Conservation (phyloP, 2,113 vertebrate genomes). For the Perca schrenkii region DNA sequence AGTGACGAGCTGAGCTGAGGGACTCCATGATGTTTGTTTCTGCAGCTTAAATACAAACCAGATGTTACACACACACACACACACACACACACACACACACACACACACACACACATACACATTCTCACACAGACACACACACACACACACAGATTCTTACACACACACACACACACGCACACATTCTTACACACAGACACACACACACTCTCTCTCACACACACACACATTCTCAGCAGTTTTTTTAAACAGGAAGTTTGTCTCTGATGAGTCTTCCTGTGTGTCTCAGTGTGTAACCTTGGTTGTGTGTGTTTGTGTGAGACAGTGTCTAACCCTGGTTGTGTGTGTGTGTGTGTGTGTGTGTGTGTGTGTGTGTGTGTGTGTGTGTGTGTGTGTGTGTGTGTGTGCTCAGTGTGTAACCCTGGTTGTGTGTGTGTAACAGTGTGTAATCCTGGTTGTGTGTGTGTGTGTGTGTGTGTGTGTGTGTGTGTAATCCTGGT, state of each 20-base stretch:
- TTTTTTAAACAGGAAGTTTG: not conserved
- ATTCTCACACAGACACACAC: not conserved
- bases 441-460: too few species aligned
- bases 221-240: too few species aligned
- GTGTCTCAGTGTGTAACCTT: conserved; percentile 75
- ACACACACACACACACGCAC: not conserved
- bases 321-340: too few species aligned
- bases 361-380: not conserved
- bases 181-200: too few species aligned
- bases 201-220: not conserved
- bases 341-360: too few species aligned
- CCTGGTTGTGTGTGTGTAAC: too few species aligned
- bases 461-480: too few species aligned
- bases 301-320: not conserved
- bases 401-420: too few species aligned
- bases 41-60: not conserved
- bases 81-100: not conserved
- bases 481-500: too few species aligned
- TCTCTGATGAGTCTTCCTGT: too few species aligned
- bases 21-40: not conserved
- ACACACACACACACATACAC: too few species aligned
- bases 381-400: too few species aligned
- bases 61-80: not conserved
- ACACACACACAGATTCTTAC: not conserved
- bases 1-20: not conserved